Evolutionary conservation across 2,888 invertebrate genomes (phyloP).

Genomic region (Ceriagrion tenellum): DNA sequence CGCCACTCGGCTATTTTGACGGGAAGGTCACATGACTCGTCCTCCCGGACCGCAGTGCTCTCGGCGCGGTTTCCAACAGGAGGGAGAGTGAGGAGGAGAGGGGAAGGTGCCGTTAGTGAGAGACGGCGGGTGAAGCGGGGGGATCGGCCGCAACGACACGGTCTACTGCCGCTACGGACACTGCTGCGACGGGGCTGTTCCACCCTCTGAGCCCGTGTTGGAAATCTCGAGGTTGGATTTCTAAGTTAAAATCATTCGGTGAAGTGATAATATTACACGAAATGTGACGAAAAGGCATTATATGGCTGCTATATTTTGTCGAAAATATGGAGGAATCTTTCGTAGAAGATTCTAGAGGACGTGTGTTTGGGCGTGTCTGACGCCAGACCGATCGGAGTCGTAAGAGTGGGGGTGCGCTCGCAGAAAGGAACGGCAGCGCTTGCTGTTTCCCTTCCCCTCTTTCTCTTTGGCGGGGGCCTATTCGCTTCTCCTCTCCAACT

Average conservation of each 20-base stretch:
- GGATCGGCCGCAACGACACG: slow-evolving; percentile 68
- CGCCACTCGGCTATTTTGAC: slow-evolving; percentile 84
- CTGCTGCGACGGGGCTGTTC: slow-evolving; percentile 70
- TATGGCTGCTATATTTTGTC: neutral
- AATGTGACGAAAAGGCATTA: neutral
- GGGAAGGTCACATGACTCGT: slow-evolving; percentile 88
- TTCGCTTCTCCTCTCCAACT: slow-evolving; percentile 40
- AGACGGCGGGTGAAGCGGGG: slow-evolving; percentile 69
- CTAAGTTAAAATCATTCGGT: neutral
- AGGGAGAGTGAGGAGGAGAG: slow-evolving; percentile 69
- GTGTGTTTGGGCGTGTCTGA: slow-evolving; percentile 52
- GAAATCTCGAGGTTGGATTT: slow-evolving; percentile 32
- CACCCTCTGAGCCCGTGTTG: slow-evolving; percentile 68
- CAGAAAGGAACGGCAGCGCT: slow-evolving; percentile 49
- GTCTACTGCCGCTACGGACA: slow-evolving; percentile 68
- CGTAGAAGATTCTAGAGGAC: slow-evolving; percentile 14
- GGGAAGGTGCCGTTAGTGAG: slow-evolving; percentile 69
- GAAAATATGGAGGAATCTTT: neutral
- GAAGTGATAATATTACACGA: neutral
- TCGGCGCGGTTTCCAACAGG: slow-evolving; percentile 72
- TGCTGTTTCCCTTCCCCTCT: slow-evolving; percentile 55
- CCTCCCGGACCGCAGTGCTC: slow-evolving; percentile 68
- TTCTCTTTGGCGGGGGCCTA: slow-evolving; percentile 52
- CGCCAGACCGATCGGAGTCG: slow-evolving; percentile 49
- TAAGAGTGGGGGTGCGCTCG: slow-evolving; percentile 49